Evolutionary conservation across 1,140 invertebrate genomes (phyloP).

Genomic region (Lerema accius): DNA sequence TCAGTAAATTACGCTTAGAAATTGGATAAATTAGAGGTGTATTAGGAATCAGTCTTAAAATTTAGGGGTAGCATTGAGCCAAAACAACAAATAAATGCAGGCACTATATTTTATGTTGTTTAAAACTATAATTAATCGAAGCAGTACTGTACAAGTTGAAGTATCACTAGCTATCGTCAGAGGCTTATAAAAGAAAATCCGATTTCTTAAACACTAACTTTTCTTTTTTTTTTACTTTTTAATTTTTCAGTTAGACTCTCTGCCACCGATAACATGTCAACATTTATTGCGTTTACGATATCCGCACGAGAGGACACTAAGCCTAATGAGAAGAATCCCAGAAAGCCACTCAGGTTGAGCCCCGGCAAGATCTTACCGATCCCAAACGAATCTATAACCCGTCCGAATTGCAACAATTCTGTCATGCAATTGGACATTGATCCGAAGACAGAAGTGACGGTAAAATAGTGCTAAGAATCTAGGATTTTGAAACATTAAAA

Average conservation of each 20-base stretch:
- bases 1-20: no score
- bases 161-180: no score
- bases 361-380: slow-evolving; percentile 50
- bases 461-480: slow-evolving; percentile 31
- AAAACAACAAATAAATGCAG: no score
- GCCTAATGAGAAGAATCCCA: slow-evolving; percentile 58
- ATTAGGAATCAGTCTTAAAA: no score
- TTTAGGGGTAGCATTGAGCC: no score
- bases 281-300: slow-evolving; percentile 73
- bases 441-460: slow-evolving; percentile 64
- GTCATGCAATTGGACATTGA: slow-evolving; percentile 65
- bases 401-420: slow-evolving; percentile 61
- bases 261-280: slow-evolving; percentile 52
- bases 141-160: no score
- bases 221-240: no score
- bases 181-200: no score
- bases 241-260: slow-evolving; percentile 56
- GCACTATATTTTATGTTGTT: no score
- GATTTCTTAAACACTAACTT: no score
- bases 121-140: no score
- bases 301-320: slow-evolving; percentile 54
- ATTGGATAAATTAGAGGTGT: no score
- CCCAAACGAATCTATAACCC: slow-evolving; percentile 42
- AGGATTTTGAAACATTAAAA: not conserved
- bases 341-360: slow-evolving; percentile 56